A percentile compares a stretch with the other conserved stretches of the same genome.
Evolutionary conservation across 2,797 vertebrate genomes (phyloP).

Genomic region (Poeciliopsis turneri): DNA sequence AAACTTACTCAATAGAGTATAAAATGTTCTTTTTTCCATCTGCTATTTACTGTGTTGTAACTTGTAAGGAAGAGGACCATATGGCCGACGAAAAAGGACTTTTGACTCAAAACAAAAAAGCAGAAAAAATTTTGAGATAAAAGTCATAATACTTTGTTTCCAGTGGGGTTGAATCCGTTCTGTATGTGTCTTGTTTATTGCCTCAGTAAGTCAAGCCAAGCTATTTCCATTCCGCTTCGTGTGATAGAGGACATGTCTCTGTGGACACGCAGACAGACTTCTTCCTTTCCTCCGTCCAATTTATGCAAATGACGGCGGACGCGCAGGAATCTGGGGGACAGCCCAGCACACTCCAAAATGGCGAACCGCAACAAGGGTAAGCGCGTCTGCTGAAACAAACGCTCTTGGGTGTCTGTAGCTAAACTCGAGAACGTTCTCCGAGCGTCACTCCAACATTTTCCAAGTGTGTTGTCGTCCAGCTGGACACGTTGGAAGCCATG

Average conservation of each 20-base stretch:
- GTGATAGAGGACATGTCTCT: neutral
- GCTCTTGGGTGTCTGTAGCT: fast-evolving
- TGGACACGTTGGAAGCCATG: fast-evolving
- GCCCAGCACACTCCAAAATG: constrained; percentile 76
- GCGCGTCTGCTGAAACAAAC: constrained; percentile 16
- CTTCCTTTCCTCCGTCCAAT: constrained; percentile 13
- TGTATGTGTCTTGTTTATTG: neutral
- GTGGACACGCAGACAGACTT: neutral
- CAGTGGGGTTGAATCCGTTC: neutral
- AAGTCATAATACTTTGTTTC: neutral
- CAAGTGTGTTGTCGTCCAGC: fast-evolving
- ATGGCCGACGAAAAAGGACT: neutral
- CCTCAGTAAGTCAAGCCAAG: neutral
- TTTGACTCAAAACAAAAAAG: no score
- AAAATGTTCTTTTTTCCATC: neutral
- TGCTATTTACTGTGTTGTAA: neutral
- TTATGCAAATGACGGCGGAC: constrained; percentile 53
- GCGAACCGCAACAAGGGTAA: constrained; percentile 82
- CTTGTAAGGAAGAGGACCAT: neutral
- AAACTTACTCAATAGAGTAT: neutral
- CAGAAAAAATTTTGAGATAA: neutral
- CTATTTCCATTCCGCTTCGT: neutral
- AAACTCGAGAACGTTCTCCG: fast-evolving
- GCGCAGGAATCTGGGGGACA: constrained; percentile 52
- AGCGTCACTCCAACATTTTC: neutral